These are phyloP conservation scores for Colossoma macropomum DNA, from an alignment of 2,113 vertebrate species.

Conservation along the genomic window DNA sequence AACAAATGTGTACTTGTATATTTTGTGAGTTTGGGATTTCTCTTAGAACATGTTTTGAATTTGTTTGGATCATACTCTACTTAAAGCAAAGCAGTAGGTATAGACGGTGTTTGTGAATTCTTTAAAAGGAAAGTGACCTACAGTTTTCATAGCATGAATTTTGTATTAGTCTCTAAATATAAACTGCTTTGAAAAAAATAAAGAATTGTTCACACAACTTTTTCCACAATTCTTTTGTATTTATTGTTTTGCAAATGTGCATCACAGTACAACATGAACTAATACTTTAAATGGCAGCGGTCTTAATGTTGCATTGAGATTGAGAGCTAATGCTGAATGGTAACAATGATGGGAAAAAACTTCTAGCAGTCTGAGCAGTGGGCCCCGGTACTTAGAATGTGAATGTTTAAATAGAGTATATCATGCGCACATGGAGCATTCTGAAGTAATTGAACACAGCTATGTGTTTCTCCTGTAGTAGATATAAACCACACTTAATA, in stretches of 20 bases:
- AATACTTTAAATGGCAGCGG: background rate
- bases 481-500: too few relatives aligned
- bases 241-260: conserved; percentile 21
- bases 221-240: background rate
- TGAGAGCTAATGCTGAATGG: background rate
- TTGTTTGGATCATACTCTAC: conserved; percentile 16
- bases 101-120: conserved; percentile 7
- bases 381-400: background rate
- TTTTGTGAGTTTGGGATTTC: conserved; percentile 41
- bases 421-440: too few relatives aligned
- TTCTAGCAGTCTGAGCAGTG: background rate
- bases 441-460: too few relatives aligned
- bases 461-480: too few relatives aligned
- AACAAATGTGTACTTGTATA: conserved; percentile 28
- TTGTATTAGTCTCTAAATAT: conserved; percentile 31
- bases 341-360: background rate
- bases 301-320: background rate
- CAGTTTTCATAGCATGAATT: conserved; percentile 31
- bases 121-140: conserved; percentile 5
- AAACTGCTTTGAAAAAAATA: conserved; percentile 23
- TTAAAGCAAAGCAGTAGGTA: background rate
- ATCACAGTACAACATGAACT: background rate
- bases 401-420: too few relatives aligned
- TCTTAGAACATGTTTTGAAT: conserved; percentile 11
- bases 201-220: background rate